Evolutionary conservation across 2,888 invertebrate species (phyloP).

Genomic region (Platycheirus albimanus): DNA sequence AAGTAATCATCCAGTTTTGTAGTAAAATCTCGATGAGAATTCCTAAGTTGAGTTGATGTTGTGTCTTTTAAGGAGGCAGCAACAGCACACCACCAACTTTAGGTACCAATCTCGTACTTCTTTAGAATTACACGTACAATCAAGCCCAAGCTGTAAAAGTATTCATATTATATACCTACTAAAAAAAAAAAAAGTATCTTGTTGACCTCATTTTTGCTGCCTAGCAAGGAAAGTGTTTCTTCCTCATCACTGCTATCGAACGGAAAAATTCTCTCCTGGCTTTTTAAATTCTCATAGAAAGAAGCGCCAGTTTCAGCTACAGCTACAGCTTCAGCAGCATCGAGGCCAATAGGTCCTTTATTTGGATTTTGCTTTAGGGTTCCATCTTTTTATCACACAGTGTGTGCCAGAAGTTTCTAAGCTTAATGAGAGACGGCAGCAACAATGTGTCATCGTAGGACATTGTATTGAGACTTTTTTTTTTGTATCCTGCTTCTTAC

Average conservation of each 20-base stretch:
- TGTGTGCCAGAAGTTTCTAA: slow-evolving; percentile 21
- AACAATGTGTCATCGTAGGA: slow-evolving; percentile 56
- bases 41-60: slow-evolving; percentile 67
- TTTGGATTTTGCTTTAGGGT: slow-evolving; percentile 45
- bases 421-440: slow-evolving; percentile 46
- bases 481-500: slow-evolving; percentile 28
- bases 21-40: slow-evolving; percentile 65
- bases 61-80: slow-evolving; percentile 57
- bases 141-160: slow-evolving; percentile 39
- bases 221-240: slow-evolving; percentile 43
- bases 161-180: slow-evolving; percentile 36
- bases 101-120: slow-evolving; percentile 29
- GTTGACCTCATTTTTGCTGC: slow-evolving; percentile 64
- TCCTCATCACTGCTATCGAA: slow-evolving; percentile 40
- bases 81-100: background rate
- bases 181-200: slow-evolving; percentile 46
- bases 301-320: slow-evolving; percentile 29
- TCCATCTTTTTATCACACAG: slow-evolving; percentile 14
- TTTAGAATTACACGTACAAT: slow-evolving; percentile 45
- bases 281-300: slow-evolving; percentile 45
- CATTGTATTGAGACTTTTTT: slow-evolving; percentile 43
- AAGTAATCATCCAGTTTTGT: slow-evolving; percentile 46
- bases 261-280: slow-evolving; percentile 53
- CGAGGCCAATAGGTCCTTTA: slow-evolving; percentile 70
- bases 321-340: slow-evolving; percentile 39